phyloP scores from a whole-genome alignment of 2,888 invertebrate species.

The Ferrisia virgata region DNA sequence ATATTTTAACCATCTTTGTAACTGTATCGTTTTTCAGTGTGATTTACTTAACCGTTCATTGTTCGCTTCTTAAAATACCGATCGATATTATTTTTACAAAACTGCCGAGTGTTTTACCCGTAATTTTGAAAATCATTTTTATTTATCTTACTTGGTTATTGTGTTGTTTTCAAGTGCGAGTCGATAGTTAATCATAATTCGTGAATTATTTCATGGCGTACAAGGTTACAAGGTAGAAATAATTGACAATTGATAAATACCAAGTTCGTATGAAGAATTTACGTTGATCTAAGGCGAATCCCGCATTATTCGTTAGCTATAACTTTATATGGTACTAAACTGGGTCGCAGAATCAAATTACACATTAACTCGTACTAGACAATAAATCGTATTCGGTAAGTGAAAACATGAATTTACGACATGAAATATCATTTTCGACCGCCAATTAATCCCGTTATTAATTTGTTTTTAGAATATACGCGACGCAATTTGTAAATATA shows the following conservation, averaged over 20 bases:
- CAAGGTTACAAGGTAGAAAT: background rate
- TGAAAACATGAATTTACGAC: background rate
- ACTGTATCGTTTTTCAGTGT: background rate
- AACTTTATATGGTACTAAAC: background rate
- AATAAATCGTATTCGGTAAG: background rate
- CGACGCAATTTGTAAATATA: background rate
- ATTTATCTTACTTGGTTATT: background rate
- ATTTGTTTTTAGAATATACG: background rate
- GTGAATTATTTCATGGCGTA: background rate
- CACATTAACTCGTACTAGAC: background rate
- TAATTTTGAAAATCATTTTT: background rate
- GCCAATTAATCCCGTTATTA: background rate
- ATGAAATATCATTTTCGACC: background rate
- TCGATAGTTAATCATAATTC: background rate
- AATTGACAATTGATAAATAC: background rate
- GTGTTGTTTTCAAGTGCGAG: background rate
- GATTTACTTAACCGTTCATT: background rate
- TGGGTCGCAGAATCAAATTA: slow-evolving; percentile 12
- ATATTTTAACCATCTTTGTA: background rate
- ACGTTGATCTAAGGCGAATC: background rate
- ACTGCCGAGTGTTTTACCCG: background rate
- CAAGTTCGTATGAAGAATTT: background rate
- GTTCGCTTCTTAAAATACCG: background rate
- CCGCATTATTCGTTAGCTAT: background rate
- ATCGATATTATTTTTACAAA: background rate